These are phyloP conservation scores for Lutjanus erythropterus DNA, from an alignment of 2,113 vertebrate genomes.

Conservation along the genomic window DNA sequence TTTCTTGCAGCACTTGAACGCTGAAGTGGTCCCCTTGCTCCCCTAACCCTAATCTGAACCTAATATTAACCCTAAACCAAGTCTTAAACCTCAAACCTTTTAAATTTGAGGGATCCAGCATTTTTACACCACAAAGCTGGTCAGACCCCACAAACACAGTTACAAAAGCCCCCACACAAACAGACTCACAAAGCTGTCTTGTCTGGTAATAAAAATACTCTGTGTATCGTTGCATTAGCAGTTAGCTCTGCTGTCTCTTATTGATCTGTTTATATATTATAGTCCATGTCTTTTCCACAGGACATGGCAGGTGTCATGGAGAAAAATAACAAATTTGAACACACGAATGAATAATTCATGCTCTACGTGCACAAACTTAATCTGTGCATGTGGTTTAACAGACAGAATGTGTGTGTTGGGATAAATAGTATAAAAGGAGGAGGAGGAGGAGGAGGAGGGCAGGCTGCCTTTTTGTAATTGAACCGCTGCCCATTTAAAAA, in stretches of 20 bases:
- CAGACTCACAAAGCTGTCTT: too few relatives aligned
- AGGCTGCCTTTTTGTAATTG: not conserved
- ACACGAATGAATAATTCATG: not conserved
- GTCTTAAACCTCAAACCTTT: too few relatives aligned
- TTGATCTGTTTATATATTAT: too few relatives aligned
- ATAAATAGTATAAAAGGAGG: slow-evolving; percentile 1
- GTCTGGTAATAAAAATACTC: not conserved
- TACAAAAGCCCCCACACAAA: too few relatives aligned
- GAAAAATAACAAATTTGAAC: not conserved
- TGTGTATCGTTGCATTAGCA: not conserved
- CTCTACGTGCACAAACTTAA: not conserved
- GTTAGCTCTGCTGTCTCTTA: not conserved
- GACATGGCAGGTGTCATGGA: not conserved
- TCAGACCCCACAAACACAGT: too few relatives aligned
- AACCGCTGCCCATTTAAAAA: slow-evolving; percentile 3
- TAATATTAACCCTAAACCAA: too few relatives aligned
- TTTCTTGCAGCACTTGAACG: too few relatives aligned
- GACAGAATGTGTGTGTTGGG: not conserved
- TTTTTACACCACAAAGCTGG: too few relatives aligned
- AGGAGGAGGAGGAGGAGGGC: not conserved
- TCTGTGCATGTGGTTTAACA: not conserved
- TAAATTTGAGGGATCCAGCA: too few relatives aligned
- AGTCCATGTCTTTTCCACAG: not conserved
- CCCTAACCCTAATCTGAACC: too few relatives aligned
- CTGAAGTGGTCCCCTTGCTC: too few relatives aligned